phyloP scores from a whole-genome alignment of 1,140 invertebrate species.

The Parapsyche elsis region DNA sequence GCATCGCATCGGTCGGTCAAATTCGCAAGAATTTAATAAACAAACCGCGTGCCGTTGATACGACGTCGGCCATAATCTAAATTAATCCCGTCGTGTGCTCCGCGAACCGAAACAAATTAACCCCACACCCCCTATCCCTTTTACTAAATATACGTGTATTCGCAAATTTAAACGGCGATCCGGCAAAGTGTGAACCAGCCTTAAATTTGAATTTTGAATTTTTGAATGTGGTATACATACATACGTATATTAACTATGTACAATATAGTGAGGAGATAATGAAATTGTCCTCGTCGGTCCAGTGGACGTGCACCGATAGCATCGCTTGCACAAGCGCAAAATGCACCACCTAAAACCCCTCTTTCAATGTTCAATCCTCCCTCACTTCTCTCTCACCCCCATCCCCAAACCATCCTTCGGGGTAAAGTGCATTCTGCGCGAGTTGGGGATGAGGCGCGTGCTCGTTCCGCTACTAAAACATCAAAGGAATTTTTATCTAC shows the following conservation, averaged over 20 bases:
- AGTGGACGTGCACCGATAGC: background rate
- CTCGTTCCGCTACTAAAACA: background rate
- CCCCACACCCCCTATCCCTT: background rate
- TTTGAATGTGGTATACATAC: too few relatives aligned
- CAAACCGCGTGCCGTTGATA: background rate
- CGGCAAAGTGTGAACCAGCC: too few relatives aligned
- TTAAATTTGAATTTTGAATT: too few relatives aligned
- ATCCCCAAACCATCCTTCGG: too few relatives aligned
- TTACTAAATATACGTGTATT: background rate
- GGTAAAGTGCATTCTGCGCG: background rate
- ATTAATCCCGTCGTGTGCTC: background rate
- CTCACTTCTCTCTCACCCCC: background rate
- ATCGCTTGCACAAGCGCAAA: background rate
- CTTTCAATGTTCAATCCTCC: background rate
- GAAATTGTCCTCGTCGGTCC: background rate
- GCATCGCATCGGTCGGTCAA: background rate
- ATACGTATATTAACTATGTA: too few relatives aligned
- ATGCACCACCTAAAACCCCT: background rate
- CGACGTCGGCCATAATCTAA: constrained; percentile 6
- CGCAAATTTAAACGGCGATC: background rate
- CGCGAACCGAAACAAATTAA: background rate
- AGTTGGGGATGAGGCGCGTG: background rate
- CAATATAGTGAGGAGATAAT: background rate
- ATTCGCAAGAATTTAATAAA: background rate
- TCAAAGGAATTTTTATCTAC: constrained; percentile 17